Evolutionary conservation across 2,888 invertebrate genomes (phyloP), one percentile per base, ranked within the genome.

Genomic region (Dryobota labecula): DNA sequence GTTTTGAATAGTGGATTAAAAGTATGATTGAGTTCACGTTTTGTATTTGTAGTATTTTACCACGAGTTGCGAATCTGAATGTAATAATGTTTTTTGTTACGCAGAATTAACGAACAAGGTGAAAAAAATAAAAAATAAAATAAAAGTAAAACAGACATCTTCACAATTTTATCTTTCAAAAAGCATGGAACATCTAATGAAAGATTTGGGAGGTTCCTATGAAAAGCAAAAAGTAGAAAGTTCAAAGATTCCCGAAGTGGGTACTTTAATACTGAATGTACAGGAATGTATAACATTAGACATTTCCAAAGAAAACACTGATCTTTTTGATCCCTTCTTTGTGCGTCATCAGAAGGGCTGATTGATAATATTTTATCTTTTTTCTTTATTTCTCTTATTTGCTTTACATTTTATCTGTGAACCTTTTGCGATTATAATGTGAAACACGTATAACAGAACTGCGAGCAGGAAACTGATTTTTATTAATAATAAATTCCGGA

Each of bases 231-330:
- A 53, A 64, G 33, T n/a, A 5, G 8, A 51, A 57, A 24, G 60
- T 53, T 63, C 60, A 72, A 57, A 76, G 57, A 69, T 38, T 56
- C 24, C 51, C 51, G 13, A 80, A 67, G 49, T 61, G 18, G 36
- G 38, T 47, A 64, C 54, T 47, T 65, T 49, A 63, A 65, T 67
- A 66, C 64, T 53, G 65, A 56, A 69, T 43, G 57, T 78, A 58
- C 47, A 74, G 53, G 76, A 71, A 78, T 69, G 82, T 82, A 70
- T 69, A 74, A 77, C 58, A 69, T 70, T 75, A 56, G 76, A 78
- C 73, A 85, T 86, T 78, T 84, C 83, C 83, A 88, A 88, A 87
- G 86, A 83, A 86, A 87, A 73, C 70, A 71, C 61, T 69, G 78
- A 80, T 78, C 72, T 81, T 77, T 86, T 84, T 86, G 84, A 86